Conservation (phyloP, 1,140 invertebrate species). For the Arion vulgaris region DNA sequence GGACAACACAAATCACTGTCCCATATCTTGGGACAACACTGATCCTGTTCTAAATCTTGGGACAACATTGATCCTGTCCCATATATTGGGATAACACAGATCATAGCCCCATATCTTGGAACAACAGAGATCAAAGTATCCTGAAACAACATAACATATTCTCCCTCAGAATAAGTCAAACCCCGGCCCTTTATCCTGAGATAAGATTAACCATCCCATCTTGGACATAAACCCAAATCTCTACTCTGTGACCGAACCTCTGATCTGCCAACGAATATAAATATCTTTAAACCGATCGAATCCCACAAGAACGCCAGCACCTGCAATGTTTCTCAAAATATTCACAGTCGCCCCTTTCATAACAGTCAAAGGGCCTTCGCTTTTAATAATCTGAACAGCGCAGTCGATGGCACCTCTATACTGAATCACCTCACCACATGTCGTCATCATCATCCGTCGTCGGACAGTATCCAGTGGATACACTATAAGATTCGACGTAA, state of each 20-base stretch:
- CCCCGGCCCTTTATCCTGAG: too few relatives aligned
- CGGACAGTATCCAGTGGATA: slow-evolving; percentile 94
- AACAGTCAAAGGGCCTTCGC: slow-evolving; percentile 73
- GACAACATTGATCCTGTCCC: too few relatives aligned
- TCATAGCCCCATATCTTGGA: too few relatives aligned
- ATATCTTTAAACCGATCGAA: slow-evolving; percentile 74
- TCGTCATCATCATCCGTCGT: slow-evolving; percentile 88
- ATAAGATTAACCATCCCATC: too few relatives aligned
- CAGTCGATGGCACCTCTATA: slow-evolving; percentile 75
- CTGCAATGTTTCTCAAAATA: slow-evolving; percentile 77
- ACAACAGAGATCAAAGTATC: too few relatives aligned
- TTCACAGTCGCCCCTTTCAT: slow-evolving; percentile 75
- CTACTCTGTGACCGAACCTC: background rate
- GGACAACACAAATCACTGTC: too few relatives aligned
- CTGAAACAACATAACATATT: too few relatives aligned
- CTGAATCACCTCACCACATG: slow-evolving; percentile 74
- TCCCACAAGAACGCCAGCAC: slow-evolving; percentile 71
- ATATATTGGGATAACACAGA: too few relatives aligned
- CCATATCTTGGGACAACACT: too few relatives aligned
- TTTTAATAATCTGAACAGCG: slow-evolving; percentile 72
- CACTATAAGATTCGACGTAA: slow-evolving; percentile 88
- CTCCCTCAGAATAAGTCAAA: too few relatives aligned
- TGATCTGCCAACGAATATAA: slow-evolving; percentile 46
- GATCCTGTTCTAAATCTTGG: too few relatives aligned
- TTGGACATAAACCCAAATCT: too few relatives aligned